Evolutionary conservation across 2,113 vertebrate species (phyloP).

Genomic region (Triplophysa dalaica): DNA sequence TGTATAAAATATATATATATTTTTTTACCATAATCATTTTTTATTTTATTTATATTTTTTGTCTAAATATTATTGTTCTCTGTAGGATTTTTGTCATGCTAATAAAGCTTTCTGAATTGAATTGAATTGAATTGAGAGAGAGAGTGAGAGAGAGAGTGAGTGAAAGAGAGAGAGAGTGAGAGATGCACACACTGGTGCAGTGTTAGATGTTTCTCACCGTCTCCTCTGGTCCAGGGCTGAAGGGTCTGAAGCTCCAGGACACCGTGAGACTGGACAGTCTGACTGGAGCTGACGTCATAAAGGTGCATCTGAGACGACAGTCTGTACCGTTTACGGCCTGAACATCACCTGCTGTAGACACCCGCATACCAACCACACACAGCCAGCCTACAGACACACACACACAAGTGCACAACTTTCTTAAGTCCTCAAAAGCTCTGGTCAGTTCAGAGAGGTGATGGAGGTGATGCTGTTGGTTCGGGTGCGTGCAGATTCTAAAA

Average conservation of each 20-base stretch:
- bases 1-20: too few species aligned
- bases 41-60: too few species aligned
- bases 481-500: not conserved
- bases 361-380: constrained; percentile 72
- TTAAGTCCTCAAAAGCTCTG: too few species aligned
- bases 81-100: too few species aligned
- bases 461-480: too few species aligned
- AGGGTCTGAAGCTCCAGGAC: constrained; percentile 88
- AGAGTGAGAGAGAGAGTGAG: not conserved
- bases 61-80: too few species aligned
- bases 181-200: constrained; percentile 12
- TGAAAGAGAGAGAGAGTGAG: not conserved
- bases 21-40: too few species aligned
- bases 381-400: constrained; percentile 67
- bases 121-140: too few species aligned
- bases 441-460: too few species aligned
- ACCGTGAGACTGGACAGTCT: constrained; percentile 67
- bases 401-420: not conserved
- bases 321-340: constrained; percentile 90
- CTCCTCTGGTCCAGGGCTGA: constrained; percentile 72
- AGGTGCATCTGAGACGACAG: constrained; percentile 86
- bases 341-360: constrained; percentile 78
- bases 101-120: too few species aligned
- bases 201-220: constrained; percentile 73
- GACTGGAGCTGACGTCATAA: constrained; percentile 75